Conservation (phyloP, 2,888 invertebrate species). For the Adineta ricciae region DNA sequence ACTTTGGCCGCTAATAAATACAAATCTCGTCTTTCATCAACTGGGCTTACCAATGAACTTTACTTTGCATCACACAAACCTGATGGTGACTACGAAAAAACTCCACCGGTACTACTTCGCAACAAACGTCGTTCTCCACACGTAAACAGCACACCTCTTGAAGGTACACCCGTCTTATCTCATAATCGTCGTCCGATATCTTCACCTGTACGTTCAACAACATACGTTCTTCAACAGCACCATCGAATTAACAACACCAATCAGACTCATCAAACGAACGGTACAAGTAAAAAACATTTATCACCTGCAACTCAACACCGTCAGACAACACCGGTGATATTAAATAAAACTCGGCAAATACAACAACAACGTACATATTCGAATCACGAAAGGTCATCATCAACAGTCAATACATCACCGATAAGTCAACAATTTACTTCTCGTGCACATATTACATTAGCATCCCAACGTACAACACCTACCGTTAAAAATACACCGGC, state of each 20-base stretch:
- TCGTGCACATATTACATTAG: background rate
- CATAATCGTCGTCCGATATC: constrained; percentile 9
- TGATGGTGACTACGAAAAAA: background rate
- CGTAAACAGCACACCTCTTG: background rate
- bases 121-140: background rate
- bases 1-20: background rate
- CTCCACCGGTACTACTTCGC: background rate
- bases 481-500: background rate
- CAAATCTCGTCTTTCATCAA: background rate
- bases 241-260: background rate
- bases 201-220: background rate
- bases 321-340: background rate
- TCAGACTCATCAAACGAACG: background rate
- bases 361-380: background rate
- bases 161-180: background rate
- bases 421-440: background rate
- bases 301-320: background rate
- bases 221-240: constrained; percentile 4
- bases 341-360: background rate
- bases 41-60: background rate
- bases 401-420: background rate
- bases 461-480: background rate
- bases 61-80: background rate
- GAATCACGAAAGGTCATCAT: constrained; percentile 5
- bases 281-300: background rate